Evolutionary conservation across 2,888 invertebrate genomes (phyloP).

Genomic region (Pammene fasciana): DNA sequence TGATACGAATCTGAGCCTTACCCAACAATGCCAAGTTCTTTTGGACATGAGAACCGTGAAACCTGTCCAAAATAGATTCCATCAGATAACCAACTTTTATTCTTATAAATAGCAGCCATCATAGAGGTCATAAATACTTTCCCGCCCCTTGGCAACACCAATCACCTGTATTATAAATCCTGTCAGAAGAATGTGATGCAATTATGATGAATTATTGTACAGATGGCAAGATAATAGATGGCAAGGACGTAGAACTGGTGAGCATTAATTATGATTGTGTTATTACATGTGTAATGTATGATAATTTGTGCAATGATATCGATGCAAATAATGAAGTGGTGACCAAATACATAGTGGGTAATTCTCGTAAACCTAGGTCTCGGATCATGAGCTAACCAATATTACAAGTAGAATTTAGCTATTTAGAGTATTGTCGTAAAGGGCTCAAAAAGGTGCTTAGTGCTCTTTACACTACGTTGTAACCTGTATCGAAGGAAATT

Average conservation of each 20-base stretch:
- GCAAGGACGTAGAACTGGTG: neutral
- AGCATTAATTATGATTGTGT: neutral
- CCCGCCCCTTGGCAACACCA: conserved; percentile 29
- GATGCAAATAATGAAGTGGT: neutral
- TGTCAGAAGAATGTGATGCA: conserved; percentile 14
- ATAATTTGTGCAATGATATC: neutral
- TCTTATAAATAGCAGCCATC: conserved; percentile 19
- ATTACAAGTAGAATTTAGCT: too few species aligned
- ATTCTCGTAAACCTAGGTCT: neutral
- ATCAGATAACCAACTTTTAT: conserved; percentile 21
- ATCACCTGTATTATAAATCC: conserved; percentile 8
- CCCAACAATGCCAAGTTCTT: conserved; percentile 11
- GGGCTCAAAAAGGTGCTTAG: too few species aligned
- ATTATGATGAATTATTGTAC: conserved; percentile 11
- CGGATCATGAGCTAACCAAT: too few species aligned
- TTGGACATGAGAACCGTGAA: conserved; percentile 4
- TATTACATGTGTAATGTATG: conserved; percentile 2
- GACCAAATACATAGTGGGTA: neutral
- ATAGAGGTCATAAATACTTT: conserved; percentile 15
- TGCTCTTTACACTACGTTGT: too few species aligned
- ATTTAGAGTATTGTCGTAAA: too few species aligned
- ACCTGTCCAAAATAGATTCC: conserved; percentile 18
- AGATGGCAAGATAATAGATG: conserved; percentile 23
- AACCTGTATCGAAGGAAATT: too few species aligned
- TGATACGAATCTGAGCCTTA: conserved; percentile 4